Base-by-base conservation (phyloP, 1,140 invertebrate species). In the Nebria ingens region DNA sequence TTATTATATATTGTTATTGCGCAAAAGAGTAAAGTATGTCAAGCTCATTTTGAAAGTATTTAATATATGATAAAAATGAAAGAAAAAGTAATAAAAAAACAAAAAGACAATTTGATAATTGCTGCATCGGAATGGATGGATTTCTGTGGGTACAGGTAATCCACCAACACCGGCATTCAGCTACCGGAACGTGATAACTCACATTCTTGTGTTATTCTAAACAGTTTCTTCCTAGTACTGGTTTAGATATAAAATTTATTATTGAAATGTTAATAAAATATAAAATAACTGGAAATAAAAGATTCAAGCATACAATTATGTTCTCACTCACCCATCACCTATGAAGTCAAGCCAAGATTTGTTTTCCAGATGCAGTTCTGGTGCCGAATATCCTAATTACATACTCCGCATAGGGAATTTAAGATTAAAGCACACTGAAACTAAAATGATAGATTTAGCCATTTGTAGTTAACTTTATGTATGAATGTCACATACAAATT, bases 141-240 rank as follows among this genome's bases (percentile, higher is more conserved):
- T 9, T 34, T n/a, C n/a, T 34, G 25, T 34, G 25, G 6, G 25
- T n/a, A 9, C 25, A 9, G 25, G 25, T 34, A 9, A 34, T 34
- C n/a, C 25, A 34, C 6, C 25, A 6, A 34, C 25, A 34, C 25
- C 25, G 25, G 25, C 25, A n/a, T n/a, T n/a, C n/a, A n/a, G 25
- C 25, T 13, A 29, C 25, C 25, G 13, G 25, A 17, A 45, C 40
- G 40, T 45, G 40, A 45, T 45, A 45, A 45, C 40, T 45, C 40
- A 45, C 40, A 45, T 45, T 45, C 40, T 45, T 45, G 40, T 45
- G 40, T 45, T 45, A 45, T 45, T 45, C 40, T 45, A 45, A 45
- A 45, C 40, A 45, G 9, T 45, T 45, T 45, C 40, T 45, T 45
- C 40, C 40, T 45, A 45, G 40, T 45, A 45, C 40, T 45, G 40